Evolutionary conservation across 2,113 vertebrate species (phyloP).

Genomic region (Gadus macrocephalus): DNA sequence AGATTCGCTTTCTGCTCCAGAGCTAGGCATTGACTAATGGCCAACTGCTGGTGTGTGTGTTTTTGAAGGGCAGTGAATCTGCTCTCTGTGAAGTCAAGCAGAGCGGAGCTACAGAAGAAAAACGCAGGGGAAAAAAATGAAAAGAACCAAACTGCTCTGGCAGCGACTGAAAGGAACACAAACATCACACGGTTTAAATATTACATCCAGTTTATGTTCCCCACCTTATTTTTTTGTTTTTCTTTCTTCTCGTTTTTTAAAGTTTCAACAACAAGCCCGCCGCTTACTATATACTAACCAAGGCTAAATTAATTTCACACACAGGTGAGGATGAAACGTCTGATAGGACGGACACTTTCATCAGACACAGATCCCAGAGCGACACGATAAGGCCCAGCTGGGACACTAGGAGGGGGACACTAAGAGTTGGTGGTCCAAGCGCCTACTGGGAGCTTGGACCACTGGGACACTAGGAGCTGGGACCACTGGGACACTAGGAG

Average conservation of each 20-base stretch:
- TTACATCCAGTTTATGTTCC: too few species aligned
- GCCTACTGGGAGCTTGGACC: too few species aligned
- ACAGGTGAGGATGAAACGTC: constrained; percentile 58
- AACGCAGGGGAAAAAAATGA: too few species aligned
- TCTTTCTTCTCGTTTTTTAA: constrained; percentile 4
- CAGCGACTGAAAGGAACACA: too few species aligned
- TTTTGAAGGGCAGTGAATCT: neutral
- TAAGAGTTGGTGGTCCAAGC: too few species aligned
- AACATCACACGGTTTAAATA: too few species aligned
- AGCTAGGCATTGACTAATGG: constrained; percentile 52
- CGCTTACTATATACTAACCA: constrained; percentile 17
- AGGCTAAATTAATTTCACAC: constrained; percentile 37
- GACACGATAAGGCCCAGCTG: constrained; percentile 48
- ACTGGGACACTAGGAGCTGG: too few species aligned
- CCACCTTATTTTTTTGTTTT: neutral
- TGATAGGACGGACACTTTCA: constrained; percentile 48
- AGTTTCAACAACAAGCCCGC: too few species aligned
- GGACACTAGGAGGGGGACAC: constrained; percentile 11
- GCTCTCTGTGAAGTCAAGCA: neutral
- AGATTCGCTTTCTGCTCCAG: constrained; percentile 47
- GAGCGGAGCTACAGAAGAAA: too few species aligned
- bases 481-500: too few species aligned
- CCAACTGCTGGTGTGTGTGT: constrained; percentile 34
- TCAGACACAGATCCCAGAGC: constrained; percentile 51
- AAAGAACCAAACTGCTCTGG: too few species aligned